Evolutionary conservation across 2,113 vertebrate genomes (phyloP), one percentile per base, ranked within the genome.

Genomic region (Marmota flaviventris): DNA sequence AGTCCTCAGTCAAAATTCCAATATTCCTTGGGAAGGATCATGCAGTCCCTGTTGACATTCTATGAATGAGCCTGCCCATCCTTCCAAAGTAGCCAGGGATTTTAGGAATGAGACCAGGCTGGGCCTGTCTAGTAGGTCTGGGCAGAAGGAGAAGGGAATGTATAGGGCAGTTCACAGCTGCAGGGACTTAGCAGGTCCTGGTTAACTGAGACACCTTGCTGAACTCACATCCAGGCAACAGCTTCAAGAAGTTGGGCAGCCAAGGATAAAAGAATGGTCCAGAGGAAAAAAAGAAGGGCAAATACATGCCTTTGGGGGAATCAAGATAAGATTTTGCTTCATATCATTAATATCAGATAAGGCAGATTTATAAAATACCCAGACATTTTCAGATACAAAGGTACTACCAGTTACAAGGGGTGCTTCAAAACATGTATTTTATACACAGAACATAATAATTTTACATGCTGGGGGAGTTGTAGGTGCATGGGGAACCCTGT

Each of bases 181-280:
- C 4, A 7, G 56, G 48, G 61, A 25, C 90, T 78, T 2, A 0
- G 20, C 17, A 1, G 58, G 79, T n/a, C 37, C 77, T 67, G 29
- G 67, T 65, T 56, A 45, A 18, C 0, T 34, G 78, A 79, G 63
- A 45, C 22, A 13, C 61, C 88, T 5, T 34, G 92, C 85, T 65
- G 94, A 86, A 65, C 69, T 1, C 53, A 90, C 79, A 83, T 63
- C 88, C 56, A 69, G 89, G 65, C 91, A 90, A 81, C 70, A 39
- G 81, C 34, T 70, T 63, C 77, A 58, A 92, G 84, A 77, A 48
- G 70, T 79, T n/a, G 45, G 34, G 72, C 16, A 2, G 48, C 9
- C 17, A 72, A 76, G 51, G 56, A 17, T 18, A n/a, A 42, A 56
- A 75, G 89, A 63, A 3, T 0, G 24, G 37, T 48, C 53, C 11